Base-by-base conservation (phyloP, 2,797 vertebrate genomes). In the Chelidonichthys spinosus region DNA sequence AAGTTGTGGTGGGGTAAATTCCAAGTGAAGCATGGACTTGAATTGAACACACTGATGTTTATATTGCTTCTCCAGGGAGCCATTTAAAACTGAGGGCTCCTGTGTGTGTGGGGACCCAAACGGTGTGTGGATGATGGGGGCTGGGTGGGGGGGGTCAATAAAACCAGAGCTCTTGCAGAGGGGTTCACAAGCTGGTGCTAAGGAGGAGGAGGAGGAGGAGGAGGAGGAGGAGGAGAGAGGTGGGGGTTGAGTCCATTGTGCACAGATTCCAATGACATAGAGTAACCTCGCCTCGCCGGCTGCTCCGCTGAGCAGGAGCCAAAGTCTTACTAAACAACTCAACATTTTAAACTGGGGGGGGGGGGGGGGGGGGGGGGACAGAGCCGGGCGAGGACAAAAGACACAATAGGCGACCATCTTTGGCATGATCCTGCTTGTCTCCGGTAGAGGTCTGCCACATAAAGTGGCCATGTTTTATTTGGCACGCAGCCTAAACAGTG, bases 221-320 rank as follows among this genome's bases (percentile, higher is more conserved):
- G 75, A 61, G 76, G 69, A 72, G 66, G 39, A 58, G 49, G 69
- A 54, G 40, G 37, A 55, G 58, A 68, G 9, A 11, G 50, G 3
- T 11, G 71, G 69, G 62, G 17, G 42, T 44, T 49, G 58, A 72
- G 49, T 85, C 86, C 72, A 88, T 90, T 92, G 90, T 91, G 83
- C 81, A n/a, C 78, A 82, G 89, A 92, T 92, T 92, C 88, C 88
- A 91, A 69, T 87, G 89, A 92, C 89, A 90, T 90, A 65, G 78
- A 90, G 90, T 92, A 92, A 92, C 90, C 89, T 85, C 74, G 59
- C 64, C 65, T 80, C 35, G 54, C 83, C 76, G 76, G 89, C 88
- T 91, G 87, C 83, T 81, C 72, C 0, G n/a, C 84, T 83, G 82
- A 82, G 72, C 80, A 60, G 63, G 46, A 83, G 87, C 86, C 89